phyloP scores from a whole-genome alignment of 2,888 invertebrate genomes.

The Athalia cordata region DNA sequence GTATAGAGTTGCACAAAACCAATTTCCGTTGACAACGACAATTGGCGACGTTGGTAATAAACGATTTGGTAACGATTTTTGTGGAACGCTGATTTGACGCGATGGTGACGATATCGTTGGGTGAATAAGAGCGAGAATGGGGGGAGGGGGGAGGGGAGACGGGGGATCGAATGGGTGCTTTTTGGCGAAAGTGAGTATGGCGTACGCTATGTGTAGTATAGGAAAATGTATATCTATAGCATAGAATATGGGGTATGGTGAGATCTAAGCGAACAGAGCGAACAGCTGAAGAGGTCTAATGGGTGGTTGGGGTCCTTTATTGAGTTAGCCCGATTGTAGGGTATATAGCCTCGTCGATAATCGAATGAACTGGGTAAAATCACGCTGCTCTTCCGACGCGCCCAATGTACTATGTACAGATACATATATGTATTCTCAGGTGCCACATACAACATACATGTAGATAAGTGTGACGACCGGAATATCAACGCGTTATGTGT shows the following conservation, averaged over 20 bases:
- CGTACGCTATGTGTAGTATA: slow-evolving; percentile 3
- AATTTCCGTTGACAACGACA: too few relatives aligned
- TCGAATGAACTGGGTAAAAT: slow-evolving; percentile 44
- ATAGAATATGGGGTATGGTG: slow-evolving; percentile 3
- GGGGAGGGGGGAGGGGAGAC: too few relatives aligned
- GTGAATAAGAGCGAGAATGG: too few relatives aligned
- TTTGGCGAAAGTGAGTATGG: neutral
- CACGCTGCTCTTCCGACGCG: slow-evolving; percentile 18
- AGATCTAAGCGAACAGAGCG: slow-evolving; percentile 36
- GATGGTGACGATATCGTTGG: too few relatives aligned
- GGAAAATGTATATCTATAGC: neutral
- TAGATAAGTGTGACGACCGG: too few relatives aligned
- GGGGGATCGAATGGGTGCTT: too few relatives aligned
- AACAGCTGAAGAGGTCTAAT: slow-evolving; percentile 40
- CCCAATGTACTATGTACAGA: neutral
- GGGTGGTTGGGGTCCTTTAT: slow-evolving; percentile 43
- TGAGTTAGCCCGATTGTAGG: slow-evolving; percentile 44
- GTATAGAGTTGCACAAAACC: too few relatives aligned
- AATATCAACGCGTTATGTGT: slow-evolving; percentile 11
- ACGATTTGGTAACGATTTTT: too few relatives aligned
- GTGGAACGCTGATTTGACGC: too few relatives aligned
- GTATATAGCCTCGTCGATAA: slow-evolving; percentile 41
- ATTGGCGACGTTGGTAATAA: too few relatives aligned
- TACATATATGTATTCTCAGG: too few relatives aligned
- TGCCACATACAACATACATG: too few relatives aligned